Percentiles rank a stretch among this genome's conserved stretches.
These are phyloP conservation scores for Enteromius paludinosus DNA, from an alignment of 2,797 vertebrate genomes.

Conservation along the genomic window DNA sequence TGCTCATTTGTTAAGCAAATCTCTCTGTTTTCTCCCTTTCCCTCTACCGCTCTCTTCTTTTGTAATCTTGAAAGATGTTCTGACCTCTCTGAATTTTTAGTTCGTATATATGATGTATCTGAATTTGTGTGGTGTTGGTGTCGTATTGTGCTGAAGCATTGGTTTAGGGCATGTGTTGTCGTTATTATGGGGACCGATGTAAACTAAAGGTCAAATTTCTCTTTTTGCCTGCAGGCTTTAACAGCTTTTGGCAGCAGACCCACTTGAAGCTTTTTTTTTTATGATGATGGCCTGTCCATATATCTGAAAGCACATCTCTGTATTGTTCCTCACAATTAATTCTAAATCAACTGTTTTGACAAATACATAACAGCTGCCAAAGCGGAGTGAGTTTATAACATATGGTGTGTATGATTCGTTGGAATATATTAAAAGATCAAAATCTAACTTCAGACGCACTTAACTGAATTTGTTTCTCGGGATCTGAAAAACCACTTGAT, in stretches of 20 bases:
- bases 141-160: neutral
- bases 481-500: neutral
- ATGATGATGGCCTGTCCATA: neutral
- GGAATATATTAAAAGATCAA: conserved; percentile 5
- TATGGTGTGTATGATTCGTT: conserved; percentile 5
- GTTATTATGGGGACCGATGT: neutral
- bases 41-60: conserved; percentile 41
- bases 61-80: conserved; percentile 32
- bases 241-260: conserved; percentile 49
- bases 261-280: conserved; percentile 21
- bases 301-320: conserved; percentile 10
- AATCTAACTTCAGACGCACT: neutral
- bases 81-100: conserved; percentile 16
- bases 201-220: conserved; percentile 32
- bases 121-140: neutral
- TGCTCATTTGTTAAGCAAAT: conserved; percentile 92
- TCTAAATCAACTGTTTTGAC: neutral
- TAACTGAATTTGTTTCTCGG: conserved; percentile 3
- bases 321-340: conserved; percentile 6
- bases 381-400: neutral
- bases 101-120: neutral
- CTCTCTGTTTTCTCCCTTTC: conserved; percentile 50
- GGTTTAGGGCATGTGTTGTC: neutral
- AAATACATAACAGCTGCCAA: conserved; percentile 9
- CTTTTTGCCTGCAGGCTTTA: conserved; percentile 42